Evolutionary conservation across 2,113 vertebrate genomes (phyloP).

Genomic region (Phrynosoma blainvillii): DNA sequence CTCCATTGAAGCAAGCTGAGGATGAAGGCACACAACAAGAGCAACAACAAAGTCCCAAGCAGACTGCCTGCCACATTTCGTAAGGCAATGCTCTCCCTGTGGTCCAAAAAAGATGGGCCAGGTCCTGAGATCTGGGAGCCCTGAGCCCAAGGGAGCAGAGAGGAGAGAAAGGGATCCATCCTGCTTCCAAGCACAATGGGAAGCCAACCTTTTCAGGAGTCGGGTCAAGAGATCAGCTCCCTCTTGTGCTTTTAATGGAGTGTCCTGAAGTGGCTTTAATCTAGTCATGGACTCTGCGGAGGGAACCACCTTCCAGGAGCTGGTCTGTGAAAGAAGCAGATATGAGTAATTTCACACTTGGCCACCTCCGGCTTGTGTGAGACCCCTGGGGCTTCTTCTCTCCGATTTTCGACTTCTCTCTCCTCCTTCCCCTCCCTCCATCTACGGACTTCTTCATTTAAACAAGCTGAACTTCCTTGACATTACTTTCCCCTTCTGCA

Average conservation of each 20-base stretch:
- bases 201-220: not conserved
- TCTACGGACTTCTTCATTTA: not conserved
- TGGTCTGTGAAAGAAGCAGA: not conserved
- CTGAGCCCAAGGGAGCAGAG: too few relatives aligned
- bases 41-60: too few relatives aligned
- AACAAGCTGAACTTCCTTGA: not conserved
- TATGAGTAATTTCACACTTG: slow-evolving; percentile 20
- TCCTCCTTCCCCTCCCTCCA: not conserved
- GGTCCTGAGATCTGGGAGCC: too few relatives aligned
- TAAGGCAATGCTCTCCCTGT: not conserved
- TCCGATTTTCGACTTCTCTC: not conserved
- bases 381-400: not conserved
- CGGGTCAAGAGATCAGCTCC: not conserved
- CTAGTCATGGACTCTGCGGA: not conserved
- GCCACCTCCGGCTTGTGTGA: not conserved
- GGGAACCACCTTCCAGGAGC: not conserved
- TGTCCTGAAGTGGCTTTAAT: not conserved
- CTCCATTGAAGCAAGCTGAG: too few relatives aligned
- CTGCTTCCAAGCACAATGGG: not conserved
- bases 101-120: not conserved
- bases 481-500: not conserved
- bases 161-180: not conserved
- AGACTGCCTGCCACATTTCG: too few relatives aligned
- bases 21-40: too few relatives aligned
- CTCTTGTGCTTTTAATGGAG: not conserved